Evolutionary conservation across 2,888 invertebrate genomes (phyloP), one percentile per base, ranked within the genome.

Genomic region (Philopedon plagiatum): DNA sequence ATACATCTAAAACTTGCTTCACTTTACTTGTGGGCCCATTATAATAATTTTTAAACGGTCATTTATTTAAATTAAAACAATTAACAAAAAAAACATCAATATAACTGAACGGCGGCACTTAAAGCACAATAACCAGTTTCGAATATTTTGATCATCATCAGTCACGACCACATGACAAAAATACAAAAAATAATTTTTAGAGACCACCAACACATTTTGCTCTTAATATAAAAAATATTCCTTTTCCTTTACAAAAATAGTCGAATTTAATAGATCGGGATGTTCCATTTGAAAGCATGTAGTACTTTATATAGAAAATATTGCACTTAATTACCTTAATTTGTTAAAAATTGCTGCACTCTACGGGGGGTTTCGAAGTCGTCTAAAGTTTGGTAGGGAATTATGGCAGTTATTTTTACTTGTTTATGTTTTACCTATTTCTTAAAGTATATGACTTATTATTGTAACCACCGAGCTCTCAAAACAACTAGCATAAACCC

Each of bases 191-290:
- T 29, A 29, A 18, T 19, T 19, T 44, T 44, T 44, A 19, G n/a
- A 29, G n/a, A 29, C 29, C 51, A 54, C 18, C 51, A 54, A 54
- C 29, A 54, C 51, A 54, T 29, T 26, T 26, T 26, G n/a, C 15
- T 26, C 26, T 51, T 54, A 49, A 62, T 62, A 46, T 49, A 62
- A 62, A 62, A 60, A 49, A 62, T 44, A 44, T 44, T 46, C 18
- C 34, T 62, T 26, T 32, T 44, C 13, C 11, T 62, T 19, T 62
- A 62, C 8, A 62, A 62, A 62, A 49, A 62, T 62, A 62, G 62
- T 54, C 15, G 34, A 62, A 29, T 62, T 46, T 49, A 46, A 49
- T 21, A 37, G n/a, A 23, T 19, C 15, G 46, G 32, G 46, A 49
- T 18, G 29, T 13, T 54, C 29, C 4, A 46, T 46, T 46, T 54